These are phyloP conservation scores for Balearica regulorum DNA, from an alignment of 2,797 vertebrate genomes.

Conservation along the genomic window DNA sequence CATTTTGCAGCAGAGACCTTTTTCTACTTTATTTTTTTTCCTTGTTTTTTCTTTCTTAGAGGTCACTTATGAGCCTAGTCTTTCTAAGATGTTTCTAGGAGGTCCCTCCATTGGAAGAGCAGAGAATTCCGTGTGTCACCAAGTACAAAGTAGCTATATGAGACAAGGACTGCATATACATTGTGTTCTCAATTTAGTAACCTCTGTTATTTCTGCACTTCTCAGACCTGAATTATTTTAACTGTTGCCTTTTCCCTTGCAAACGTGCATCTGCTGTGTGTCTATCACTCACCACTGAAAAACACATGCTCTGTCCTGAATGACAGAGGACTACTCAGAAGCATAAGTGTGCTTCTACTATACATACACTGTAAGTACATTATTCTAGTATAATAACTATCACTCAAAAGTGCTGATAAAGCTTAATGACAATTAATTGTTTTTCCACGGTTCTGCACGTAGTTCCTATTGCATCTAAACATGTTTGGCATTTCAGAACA, in stretches of 20 bases:
- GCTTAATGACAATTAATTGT: not conserved
- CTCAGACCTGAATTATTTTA: not conserved
- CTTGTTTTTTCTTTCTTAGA: not conserved
- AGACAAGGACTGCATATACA: not conserved
- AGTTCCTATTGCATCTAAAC: not conserved
- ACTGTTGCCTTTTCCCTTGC: not conserved
- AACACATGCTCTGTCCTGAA: not conserved
- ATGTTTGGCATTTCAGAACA: not conserved
- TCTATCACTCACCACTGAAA: not conserved
- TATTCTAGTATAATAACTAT: not conserved
- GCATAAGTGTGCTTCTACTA: not conserved
- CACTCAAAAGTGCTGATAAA: not conserved
- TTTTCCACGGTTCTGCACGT: not conserved
- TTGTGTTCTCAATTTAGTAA: not conserved
- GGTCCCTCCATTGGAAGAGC: not conserved
- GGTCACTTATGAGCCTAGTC: not conserved
- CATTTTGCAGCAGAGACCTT: not conserved
- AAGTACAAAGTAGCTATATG: not conserved
- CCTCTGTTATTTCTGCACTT: not conserved
- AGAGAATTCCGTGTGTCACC: not conserved
- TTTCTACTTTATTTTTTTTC: no score
- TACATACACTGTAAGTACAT: not conserved
- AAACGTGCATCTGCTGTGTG: not conserved
- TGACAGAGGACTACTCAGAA: not conserved
- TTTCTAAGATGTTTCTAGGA: not conserved